A percentile compares a stretch with the other conserved stretches of the same genome.
These are phyloP conservation scores for Gallinago undulata DNA, from an alignment of 2,113 vertebrate species.

Conservation along the genomic window DNA sequence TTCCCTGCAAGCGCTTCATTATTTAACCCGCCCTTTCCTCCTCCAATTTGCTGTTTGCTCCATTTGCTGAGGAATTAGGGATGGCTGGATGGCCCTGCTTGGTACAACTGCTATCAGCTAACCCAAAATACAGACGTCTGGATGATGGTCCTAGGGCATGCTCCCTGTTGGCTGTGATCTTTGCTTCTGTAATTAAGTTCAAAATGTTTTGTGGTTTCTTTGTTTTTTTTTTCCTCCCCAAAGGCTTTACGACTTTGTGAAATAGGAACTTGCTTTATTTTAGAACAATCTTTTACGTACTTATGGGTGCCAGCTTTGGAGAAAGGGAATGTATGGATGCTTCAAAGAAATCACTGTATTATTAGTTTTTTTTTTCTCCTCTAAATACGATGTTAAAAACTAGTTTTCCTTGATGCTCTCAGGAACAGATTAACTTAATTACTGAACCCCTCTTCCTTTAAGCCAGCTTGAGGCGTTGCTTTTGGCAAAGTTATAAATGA, in stretches of 20 bases:
- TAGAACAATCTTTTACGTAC: not conserved
- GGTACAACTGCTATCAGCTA: not conserved
- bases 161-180: not conserved
- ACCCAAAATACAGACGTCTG: not conserved
- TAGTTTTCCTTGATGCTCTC: constrained; percentile 26
- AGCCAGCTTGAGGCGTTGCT: constrained; percentile 47
- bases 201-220: not conserved
- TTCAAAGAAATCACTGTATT: not conserved
- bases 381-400: not conserved
- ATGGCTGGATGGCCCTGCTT: not conserved
- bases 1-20: not conserved
- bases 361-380: not conserved
- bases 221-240: too few relatives aligned
- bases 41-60: not conserved
- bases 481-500: constrained; percentile 48
- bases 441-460: constrained; percentile 9
- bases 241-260: not conserved
- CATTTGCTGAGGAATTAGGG: not conserved
- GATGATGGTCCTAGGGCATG: not conserved
- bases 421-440: constrained; percentile 54
- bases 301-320: not conserved
- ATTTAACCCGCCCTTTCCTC: not conserved
- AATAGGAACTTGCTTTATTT: not conserved
- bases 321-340: not conserved
- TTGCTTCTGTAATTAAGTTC: not conserved